These are phyloP conservation scores for Anthonomus grandis DNA, from an alignment of 1,140 invertebrate species.

Conservation along the genomic window DNA sequence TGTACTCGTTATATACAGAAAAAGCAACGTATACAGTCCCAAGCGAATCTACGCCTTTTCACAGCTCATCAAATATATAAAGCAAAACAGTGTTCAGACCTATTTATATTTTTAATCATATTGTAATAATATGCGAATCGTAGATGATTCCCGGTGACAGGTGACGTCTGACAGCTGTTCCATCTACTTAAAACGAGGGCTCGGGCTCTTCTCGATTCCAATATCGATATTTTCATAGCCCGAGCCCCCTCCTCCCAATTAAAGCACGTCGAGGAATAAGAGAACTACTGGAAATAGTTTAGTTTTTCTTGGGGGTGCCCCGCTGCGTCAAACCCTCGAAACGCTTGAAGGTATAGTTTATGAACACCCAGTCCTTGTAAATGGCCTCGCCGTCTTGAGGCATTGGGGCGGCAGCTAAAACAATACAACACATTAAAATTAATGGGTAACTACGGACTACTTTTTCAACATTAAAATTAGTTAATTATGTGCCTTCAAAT, in stretches of 20 bases:
- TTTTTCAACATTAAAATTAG: neutral
- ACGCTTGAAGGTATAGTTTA: constrained; percentile 99
- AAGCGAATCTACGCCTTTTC: constrained; percentile 37
- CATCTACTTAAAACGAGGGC: too few relatives aligned
- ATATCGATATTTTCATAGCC: too few relatives aligned
- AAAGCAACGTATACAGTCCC: too few relatives aligned
- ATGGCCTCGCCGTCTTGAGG: constrained; percentile 79
- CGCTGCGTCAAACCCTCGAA: constrained; percentile 94
- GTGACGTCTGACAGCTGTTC: too few relatives aligned
- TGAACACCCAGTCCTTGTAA: constrained; percentile 99
- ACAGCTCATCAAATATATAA: constrained; percentile 41
- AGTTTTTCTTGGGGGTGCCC: constrained; percentile 76
- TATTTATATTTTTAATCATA: constrained; percentile 25
- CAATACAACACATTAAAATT: constrained; percentile 38
- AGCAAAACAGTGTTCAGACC: constrained; percentile 41
- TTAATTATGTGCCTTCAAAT: too few relatives aligned
- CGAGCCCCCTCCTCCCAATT: too few relatives aligned
- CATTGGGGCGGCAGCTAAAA: constrained; percentile 76
- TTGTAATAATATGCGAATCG: neutral
- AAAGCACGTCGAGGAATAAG: too few relatives aligned
- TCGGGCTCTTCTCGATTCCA: too few relatives aligned
- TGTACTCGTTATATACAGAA: too few relatives aligned
- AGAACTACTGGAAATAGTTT: constrained; percentile 30
- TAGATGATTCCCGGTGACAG: too few relatives aligned
- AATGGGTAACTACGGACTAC: neutral